A percentile compares a stretch with the other conserved stretches of the same genome.
Evolutionary conservation across 2,888 invertebrate genomes (phyloP).

Genomic region (Portevinia maculata): DNA sequence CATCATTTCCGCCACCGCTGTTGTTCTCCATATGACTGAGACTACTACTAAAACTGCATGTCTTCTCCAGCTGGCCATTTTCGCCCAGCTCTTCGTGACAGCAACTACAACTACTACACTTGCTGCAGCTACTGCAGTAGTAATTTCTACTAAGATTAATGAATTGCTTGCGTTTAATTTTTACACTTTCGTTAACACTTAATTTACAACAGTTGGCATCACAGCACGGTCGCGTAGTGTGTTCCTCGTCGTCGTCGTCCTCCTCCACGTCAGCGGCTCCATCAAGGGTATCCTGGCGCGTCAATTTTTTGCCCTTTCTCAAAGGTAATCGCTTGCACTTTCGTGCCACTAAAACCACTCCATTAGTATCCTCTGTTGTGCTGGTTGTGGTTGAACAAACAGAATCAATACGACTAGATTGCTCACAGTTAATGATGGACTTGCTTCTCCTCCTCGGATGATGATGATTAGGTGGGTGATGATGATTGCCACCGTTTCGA

Average conservation of each 20-base stretch:
- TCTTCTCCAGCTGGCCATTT: slow-evolving; percentile 73
- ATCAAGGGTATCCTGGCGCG: slow-evolving; percentile 60
- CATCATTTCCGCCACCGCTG: slow-evolving; percentile 33
- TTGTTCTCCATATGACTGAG: slow-evolving; percentile 69
- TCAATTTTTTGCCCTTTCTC: slow-evolving; percentile 23
- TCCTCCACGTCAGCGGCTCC: slow-evolving; percentile 75
- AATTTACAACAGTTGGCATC: slow-evolving; percentile 59
- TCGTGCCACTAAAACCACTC: slow-evolving; percentile 59
- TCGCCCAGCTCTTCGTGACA: slow-evolving; percentile 76
- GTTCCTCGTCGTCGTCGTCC: slow-evolving; percentile 76
- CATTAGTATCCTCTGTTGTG: slow-evolving; percentile 59
- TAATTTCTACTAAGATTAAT: slow-evolving; percentile 76
- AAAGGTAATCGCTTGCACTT: slow-evolving; percentile 77
- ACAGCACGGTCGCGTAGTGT: slow-evolving; percentile 41
- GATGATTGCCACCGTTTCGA: slow-evolving; percentile 65
- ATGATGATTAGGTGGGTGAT: slow-evolving; percentile 65
- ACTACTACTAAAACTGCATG: slow-evolving; percentile 69
- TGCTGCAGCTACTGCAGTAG: slow-evolving; percentile 79
- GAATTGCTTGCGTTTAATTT: slow-evolving; percentile 80
- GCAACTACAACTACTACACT: slow-evolving; percentile 79
- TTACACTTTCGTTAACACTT: slow-evolving; percentile 78
- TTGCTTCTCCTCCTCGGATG: slow-evolving; percentile 44
- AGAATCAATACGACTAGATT: slow-evolving; percentile 60
- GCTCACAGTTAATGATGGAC: slow-evolving; percentile 50
- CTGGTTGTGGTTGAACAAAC: slow-evolving; percentile 55